Evolutionary conservation across 2,888 invertebrate genomes (phyloP).

Genomic region (Ametastegia equiseti): DNA sequence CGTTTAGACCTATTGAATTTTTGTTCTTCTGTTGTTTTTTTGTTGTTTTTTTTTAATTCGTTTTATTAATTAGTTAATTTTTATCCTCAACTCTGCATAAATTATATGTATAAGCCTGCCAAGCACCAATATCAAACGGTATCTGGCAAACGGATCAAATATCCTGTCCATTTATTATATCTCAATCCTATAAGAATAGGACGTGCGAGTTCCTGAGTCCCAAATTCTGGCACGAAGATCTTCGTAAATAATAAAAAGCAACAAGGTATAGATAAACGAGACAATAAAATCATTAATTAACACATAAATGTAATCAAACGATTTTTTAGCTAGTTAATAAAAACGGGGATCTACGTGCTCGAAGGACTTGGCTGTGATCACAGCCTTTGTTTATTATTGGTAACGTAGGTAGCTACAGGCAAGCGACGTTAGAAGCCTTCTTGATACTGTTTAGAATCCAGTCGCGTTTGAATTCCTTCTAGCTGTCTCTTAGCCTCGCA

Average conservation of each 20-base stretch:
- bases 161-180: neutral
- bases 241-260: neutral
- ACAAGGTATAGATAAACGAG: neutral
- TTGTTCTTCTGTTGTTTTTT: too few species aligned
- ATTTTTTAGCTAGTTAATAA: neutral
- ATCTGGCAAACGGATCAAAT: neutral
- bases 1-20: neutral
- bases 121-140: neutral
- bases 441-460: conserved; percentile 92
- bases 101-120: neutral
- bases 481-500: conserved; percentile 97
- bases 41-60: too few species aligned
- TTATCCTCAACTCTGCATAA: conserved; percentile 10
- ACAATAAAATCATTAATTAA: neutral
- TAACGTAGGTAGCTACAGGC: neutral
- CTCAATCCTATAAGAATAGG: neutral
- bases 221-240: neutral
- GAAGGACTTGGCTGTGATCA: neutral
- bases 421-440: conserved; percentile 86
- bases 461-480: conserved; percentile 89
- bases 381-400: neutral
- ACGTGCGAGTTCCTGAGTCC: neutral
- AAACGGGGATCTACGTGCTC: neutral
- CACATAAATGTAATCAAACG: too few species aligned
- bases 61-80: too few species aligned